Conservation (phyloP, 2,888 invertebrate species). For the Epinotia demarniana region DNA sequence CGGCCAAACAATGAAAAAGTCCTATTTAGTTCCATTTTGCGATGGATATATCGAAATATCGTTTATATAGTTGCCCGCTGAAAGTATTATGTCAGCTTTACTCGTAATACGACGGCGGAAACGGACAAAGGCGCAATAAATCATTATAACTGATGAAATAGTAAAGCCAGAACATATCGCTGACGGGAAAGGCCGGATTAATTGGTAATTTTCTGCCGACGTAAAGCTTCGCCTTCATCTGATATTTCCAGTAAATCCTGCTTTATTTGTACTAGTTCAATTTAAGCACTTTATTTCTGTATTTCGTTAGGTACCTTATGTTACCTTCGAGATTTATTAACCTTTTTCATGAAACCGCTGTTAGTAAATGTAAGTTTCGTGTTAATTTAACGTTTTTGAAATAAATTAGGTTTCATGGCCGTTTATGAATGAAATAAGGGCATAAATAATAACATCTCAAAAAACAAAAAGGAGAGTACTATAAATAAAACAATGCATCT, state of each 20-base stretch:
- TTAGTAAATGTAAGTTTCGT: no score
- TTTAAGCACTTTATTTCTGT: neutral
- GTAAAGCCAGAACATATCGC: slow-evolving; percentile 49
- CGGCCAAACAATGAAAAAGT: neutral
- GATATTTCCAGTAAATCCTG: slow-evolving; percentile 11
- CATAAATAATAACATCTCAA: no score
- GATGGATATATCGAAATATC: slow-evolving; percentile 11
- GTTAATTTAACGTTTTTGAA: no score
- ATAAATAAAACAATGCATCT: slow-evolving; percentile 2
- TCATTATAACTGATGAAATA: slow-evolving; percentile 64
- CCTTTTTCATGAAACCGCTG: no score
- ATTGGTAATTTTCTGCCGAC: slow-evolving; percentile 40
- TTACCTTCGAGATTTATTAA: no score
- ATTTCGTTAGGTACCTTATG: no score
- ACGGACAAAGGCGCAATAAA: slow-evolving; percentile 52
- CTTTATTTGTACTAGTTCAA: neutral
- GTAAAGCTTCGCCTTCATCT: neutral
- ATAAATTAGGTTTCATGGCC: no score
- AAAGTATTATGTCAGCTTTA: slow-evolving; percentile 37
- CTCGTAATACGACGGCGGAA: slow-evolving; percentile 39
- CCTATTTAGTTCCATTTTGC: neutral
- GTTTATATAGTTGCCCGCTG: slow-evolving; percentile 3
- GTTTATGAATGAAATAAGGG: no score
- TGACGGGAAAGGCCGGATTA: slow-evolving; percentile 39
- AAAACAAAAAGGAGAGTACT: neutral